Percentiles rank a stretch among this genome's conserved stretches.
These are phyloP conservation scores for Andrena fulva DNA, from an alignment of 2,888 invertebrate species.

Conservation along the genomic window DNA sequence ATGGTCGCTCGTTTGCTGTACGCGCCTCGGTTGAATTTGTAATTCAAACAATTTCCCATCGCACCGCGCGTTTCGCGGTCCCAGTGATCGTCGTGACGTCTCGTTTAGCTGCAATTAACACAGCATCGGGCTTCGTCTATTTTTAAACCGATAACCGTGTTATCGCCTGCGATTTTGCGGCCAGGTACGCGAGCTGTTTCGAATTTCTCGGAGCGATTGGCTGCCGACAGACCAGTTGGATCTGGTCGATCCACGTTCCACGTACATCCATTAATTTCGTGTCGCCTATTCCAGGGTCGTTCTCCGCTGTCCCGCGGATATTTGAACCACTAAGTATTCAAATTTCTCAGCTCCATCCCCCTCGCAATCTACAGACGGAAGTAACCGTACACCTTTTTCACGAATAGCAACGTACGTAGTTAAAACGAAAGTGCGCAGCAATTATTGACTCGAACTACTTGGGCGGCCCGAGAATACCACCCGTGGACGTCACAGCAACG, in stretches of 20 bases:
- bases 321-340: too few relatives aligned
- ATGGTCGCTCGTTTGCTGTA: slow-evolving; percentile 8
- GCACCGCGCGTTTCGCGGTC: slow-evolving; percentile 12
- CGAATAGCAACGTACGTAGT: too few relatives aligned
- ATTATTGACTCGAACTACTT: neutral
- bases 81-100: slow-evolving; percentile 35
- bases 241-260: neutral
- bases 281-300: too few relatives aligned
- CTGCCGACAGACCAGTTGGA: neutral
- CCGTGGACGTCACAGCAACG: neutral
- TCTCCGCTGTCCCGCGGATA: too few relatives aligned
- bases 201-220: slow-evolving; percentile 26
- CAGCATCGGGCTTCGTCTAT: slow-evolving; percentile 39
- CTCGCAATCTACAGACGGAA: too few relatives aligned
- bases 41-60: slow-evolving; percentile 16
- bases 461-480: neutral
- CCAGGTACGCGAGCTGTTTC: slow-evolving; percentile 37
- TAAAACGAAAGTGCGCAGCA: neutral
- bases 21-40: neutral
- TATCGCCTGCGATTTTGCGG: slow-evolving; percentile 46
- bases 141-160: slow-evolving; percentile 62
- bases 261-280: neutral
- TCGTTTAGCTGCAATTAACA: slow-evolving; percentile 52
- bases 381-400: too few relatives aligned
- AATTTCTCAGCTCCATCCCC: too few relatives aligned